phyloP scores from a whole-genome alignment of 2,113 vertebrate species.

The Furnarius figulus region DNA sequence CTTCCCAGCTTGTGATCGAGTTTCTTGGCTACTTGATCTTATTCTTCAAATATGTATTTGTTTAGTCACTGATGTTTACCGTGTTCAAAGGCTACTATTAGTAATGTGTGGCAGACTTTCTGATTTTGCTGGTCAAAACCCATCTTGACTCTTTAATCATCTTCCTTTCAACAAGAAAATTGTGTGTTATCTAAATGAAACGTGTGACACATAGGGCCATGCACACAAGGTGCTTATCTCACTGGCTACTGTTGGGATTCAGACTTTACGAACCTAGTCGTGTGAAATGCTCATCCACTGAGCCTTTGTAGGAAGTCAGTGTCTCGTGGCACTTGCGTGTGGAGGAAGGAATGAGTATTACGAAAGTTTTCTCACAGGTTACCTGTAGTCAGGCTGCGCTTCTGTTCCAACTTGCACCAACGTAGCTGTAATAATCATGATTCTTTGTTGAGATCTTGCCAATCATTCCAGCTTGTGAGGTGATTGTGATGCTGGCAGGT shows the following conservation, averaged over 20 bases:
- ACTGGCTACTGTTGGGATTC: not conserved
- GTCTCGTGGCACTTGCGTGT: not conserved
- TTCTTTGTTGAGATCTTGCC: constrained; percentile 3
- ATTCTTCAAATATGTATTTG: constrained; percentile 36
- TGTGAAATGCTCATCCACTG: not conserved
- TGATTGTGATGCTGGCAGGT: not conserved
- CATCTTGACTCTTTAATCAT: constrained; percentile 1
- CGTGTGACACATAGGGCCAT: not conserved
- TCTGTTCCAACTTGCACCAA: constrained; percentile 27
- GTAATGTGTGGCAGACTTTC: constrained; percentile 17
- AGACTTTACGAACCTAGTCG: not conserved
- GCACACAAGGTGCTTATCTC: not conserved
- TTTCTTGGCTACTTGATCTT: constrained; percentile 54
- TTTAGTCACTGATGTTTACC: constrained; percentile 21
- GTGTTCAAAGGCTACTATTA: constrained; percentile 16
- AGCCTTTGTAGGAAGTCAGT: not conserved
- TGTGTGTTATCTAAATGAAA: not conserved
- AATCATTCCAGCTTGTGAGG: not conserved
- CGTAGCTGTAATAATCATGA: not conserved
- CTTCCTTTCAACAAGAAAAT: constrained; percentile 1
- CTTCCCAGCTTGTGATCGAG: not conserved
- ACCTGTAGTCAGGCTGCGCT: not conserved
- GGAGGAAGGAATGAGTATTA: not conserved
- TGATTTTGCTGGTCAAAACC: constrained; percentile 11
- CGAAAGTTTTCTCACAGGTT: not conserved